phyloP scores from a whole-genome alignment of 2,888 invertebrate genomes.

The Azorinus chamasolen region DNA sequence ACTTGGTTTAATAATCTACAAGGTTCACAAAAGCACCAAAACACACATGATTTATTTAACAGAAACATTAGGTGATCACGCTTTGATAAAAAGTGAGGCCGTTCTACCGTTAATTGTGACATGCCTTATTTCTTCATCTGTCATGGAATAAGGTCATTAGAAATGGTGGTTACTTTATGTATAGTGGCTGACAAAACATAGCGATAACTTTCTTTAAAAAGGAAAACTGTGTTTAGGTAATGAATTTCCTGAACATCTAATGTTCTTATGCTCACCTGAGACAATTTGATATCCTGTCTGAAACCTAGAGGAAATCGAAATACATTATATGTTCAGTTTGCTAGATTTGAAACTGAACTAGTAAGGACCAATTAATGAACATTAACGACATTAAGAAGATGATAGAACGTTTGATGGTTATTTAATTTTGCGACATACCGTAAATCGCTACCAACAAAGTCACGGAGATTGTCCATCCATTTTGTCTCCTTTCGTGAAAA shows the following conservation, averaged over 20 bases:
- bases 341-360: constrained; percentile 42
- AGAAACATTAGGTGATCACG: too few species aligned
- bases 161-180: too few species aligned
- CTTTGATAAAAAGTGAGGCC: too few species aligned
- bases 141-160: too few species aligned
- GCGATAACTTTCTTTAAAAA: constrained; percentile 27
- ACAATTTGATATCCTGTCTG: constrained; percentile 43
- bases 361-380: constrained; percentile 41
- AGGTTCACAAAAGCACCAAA: too few species aligned
- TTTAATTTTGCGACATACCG: constrained; percentile 23
- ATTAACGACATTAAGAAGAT: constrained; percentile 23
- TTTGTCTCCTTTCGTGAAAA: background rate
- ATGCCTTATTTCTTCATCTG: too few species aligned
- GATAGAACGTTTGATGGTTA: constrained; percentile 22
- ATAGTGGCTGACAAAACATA: too few species aligned
- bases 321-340: constrained; percentile 32
- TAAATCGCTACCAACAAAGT: constrained; percentile 22
- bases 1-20: too few species aligned
- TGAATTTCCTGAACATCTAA: constrained; percentile 32
- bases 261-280: constrained; percentile 18
- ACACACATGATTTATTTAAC: too few species aligned
- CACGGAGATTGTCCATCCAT: constrained; percentile 51
- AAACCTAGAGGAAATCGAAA: too few species aligned
- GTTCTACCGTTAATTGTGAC: too few species aligned
- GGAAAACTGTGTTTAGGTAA: constrained; percentile 31